Percentiles rank a stretch among this genome's conserved stretches.
These are phyloP conservation scores for Bubo bubo DNA, from an alignment of 2,113 vertebrate genomes.

Conservation along the genomic window DNA sequence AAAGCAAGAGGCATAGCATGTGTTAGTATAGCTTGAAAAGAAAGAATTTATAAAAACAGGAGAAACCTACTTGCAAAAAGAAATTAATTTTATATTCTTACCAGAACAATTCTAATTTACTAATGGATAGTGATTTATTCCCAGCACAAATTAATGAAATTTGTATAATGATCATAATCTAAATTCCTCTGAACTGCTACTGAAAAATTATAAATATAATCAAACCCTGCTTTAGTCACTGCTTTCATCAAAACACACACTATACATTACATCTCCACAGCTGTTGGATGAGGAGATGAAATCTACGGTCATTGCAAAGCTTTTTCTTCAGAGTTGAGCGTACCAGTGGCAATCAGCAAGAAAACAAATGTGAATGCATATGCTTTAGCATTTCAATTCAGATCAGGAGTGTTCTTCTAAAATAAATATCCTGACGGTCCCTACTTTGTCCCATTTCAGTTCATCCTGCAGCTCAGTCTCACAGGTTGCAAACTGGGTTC, in stretches of 20 bases:
- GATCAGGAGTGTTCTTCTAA: background rate
- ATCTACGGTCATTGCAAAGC: background rate
- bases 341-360: background rate
- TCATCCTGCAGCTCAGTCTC: background rate
- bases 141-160: background rate
- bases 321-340: background rate
- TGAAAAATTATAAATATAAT: background rate
- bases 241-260: background rate
- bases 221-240: background rate
- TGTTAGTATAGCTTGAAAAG: background rate
- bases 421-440: background rate
- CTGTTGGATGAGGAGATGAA: background rate
- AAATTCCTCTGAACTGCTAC: background rate
- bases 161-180: background rate
- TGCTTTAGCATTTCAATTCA: background rate
- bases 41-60: background rate
- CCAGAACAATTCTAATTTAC: background rate
- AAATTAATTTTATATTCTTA: background rate
- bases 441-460: background rate
- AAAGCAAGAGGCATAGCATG: background rate
- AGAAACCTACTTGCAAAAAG: background rate
- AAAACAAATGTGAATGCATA: background rate
- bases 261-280: background rate
- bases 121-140: background rate
- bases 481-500: background rate